Evolutionary conservation across 2,888 invertebrate species (phyloP), one percentile per base, ranked within the genome.

Genomic region (Barypeithes pellucidus): DNA sequence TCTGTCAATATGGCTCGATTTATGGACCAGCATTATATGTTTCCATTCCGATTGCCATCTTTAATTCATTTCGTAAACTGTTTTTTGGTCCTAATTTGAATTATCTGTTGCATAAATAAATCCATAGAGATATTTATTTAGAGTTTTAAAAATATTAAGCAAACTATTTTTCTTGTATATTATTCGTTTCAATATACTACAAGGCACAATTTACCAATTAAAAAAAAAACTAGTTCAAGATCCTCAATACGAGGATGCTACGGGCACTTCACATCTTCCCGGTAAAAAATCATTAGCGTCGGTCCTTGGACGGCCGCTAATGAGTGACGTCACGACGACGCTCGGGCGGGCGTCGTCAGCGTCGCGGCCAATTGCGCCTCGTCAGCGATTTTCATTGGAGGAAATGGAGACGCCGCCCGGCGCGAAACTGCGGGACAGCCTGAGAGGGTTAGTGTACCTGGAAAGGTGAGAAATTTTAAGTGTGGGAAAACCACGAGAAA

Each of bases 351-450:
- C 84, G 84, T 81, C 82, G 81, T 80, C 80, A 80, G 73, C 73
- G 62, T 67, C 70, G 33, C 75, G 83, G 83, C 83, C 83, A 83
- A 83, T 83, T 82, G 82, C 81, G 82, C 81, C 77, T 75, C 79
- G 81, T 80, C 80, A 80, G 79, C 80, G 77, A 67, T 72, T 81
- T 82, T 84, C 78, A 85, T 85, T 86, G 86, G 86, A 82, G 83
- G 78, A 77, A 68, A 72, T 80, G 84, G 84, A 82, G 84, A 82
- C 84, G 84, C 80, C 84, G 84, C 84, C 83, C 84, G 72, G 77
- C 76, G 78, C 79, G 81, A 81, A 39, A 66, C 24, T 41, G 14
- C 57, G 14, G 57, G 41, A 41, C 22, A 41, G 43, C 57, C 29
- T 33, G 66, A 54, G 57, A 33, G 57, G 54, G 54, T 57, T 57